Percentiles rank a stretch among this genome's conserved stretches.
These are phyloP conservation scores for Monochamus alternatus DNA, from an alignment of 2,888 invertebrate genomes.

Conservation along the genomic window DNA sequence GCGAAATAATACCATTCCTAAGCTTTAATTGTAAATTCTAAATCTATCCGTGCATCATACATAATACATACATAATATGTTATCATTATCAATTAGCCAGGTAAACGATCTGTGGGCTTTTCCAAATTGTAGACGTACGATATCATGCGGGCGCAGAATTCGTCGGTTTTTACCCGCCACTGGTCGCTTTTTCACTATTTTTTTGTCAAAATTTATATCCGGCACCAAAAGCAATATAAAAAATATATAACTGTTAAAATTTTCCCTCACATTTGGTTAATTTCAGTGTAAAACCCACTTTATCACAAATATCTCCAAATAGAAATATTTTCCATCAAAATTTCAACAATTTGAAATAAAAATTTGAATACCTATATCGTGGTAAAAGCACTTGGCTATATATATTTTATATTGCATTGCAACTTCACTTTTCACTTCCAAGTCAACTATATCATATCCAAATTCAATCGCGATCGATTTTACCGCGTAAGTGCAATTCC, in stretches of 20 bases:
- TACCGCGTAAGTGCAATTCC: neutral
- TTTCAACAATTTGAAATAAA: too few relatives aligned
- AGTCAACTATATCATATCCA: too few relatives aligned
- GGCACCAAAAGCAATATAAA: neutral
- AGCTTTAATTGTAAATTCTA: constrained; percentile 36
- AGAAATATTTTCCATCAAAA: too few relatives aligned
- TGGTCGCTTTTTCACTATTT: neutral
- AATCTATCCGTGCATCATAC: constrained; percentile 4
- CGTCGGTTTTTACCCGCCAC: neutral
- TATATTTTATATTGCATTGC: too few relatives aligned
- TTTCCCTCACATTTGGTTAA: too few relatives aligned
- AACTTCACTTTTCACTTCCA: too few relatives aligned
- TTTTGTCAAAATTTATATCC: neutral
- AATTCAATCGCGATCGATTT: neutral
- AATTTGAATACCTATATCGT: too few relatives aligned
- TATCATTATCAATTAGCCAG: neutral
- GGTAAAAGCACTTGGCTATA: too few relatives aligned
- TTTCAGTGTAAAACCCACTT: too few relatives aligned
- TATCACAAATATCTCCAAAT: too few relatives aligned
- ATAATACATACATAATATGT: constrained; percentile 10
- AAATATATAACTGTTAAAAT: neutral
- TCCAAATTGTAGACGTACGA: constrained; percentile 10
- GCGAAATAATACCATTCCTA: constrained; percentile 12
- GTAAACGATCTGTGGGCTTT: constrained; percentile 23
- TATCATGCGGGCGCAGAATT: neutral